These are phyloP conservation scores for Alethe castanea DNA, from an alignment of 2,113 vertebrate species.

Conservation along the genomic window DNA sequence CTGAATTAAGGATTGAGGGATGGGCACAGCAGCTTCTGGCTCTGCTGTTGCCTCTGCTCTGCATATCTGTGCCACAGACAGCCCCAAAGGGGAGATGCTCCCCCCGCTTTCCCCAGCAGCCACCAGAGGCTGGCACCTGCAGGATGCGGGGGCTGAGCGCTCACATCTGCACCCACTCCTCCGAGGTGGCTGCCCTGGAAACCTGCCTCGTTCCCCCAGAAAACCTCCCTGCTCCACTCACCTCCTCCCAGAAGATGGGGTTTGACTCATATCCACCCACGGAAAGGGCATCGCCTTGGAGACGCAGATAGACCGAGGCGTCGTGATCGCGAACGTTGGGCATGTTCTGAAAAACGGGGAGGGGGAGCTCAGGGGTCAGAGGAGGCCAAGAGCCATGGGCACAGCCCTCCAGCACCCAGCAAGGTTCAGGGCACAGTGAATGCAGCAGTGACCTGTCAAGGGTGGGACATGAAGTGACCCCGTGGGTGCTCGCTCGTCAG, in stretches of 20 bases:
- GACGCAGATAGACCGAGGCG: conserved; percentile 93
- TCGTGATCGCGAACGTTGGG: conserved; percentile 97
- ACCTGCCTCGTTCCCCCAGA: not conserved
- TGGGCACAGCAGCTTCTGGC: not conserved
- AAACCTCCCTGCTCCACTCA: conserved; percentile 47
- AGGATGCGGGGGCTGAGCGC: accelerated
- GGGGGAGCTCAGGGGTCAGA: not conserved
- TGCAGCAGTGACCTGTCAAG: accelerated
- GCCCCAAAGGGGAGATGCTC: not conserved
- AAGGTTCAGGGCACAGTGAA: not conserved
- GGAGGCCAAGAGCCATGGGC: accelerated
- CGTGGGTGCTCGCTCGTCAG: not conserved
- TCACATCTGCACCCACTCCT: accelerated
- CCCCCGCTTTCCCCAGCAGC: not conserved
- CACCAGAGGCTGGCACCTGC: accelerated
- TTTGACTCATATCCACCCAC: conserved; percentile 95
- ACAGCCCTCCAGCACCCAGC: accelerated
- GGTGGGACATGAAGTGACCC: not conserved
- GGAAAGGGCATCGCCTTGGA: conserved; percentile 97
- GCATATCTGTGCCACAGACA: accelerated
- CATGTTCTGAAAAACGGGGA: conserved; percentile 82
- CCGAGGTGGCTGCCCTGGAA: not conserved
- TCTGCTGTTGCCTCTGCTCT: not conserved
- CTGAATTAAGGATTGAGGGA: not conserved
- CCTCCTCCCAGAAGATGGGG: conserved; percentile 96